These are phyloP conservation scores for Atractosteus spatula DNA, from an alignment of 2,113 vertebrate genomes.

Conservation along the genomic window DNA sequence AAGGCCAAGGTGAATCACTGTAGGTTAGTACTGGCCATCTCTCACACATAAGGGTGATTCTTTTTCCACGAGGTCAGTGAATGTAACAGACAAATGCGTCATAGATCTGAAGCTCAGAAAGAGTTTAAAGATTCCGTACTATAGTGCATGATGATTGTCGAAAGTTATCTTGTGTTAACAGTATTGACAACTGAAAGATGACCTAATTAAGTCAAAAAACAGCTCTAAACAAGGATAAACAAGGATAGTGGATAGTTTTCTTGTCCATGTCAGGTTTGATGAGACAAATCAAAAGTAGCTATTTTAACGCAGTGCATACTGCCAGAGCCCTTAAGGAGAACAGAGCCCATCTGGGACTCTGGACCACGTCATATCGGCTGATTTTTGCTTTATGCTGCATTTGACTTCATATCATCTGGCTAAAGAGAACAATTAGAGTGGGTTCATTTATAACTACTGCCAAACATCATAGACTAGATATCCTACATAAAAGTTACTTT, in stretches of 20 bases:
- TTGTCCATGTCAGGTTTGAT: slow-evolving; percentile 17
- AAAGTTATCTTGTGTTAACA: too few species aligned
- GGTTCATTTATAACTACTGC: slow-evolving; percentile 57
- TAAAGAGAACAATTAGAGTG: slow-evolving; percentile 67
- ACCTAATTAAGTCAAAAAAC: too few species aligned
- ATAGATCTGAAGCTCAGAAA: too few species aligned
- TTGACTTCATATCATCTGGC: slow-evolving; percentile 69
- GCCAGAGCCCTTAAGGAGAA: slow-evolving; percentile 11
- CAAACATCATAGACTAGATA: slow-evolving; percentile 52
- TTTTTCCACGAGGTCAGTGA: too few species aligned
- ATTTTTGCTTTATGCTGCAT: slow-evolving; percentile 51
- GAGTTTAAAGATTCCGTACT: too few species aligned
- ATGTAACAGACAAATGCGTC: too few species aligned
- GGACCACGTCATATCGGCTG: slow-evolving; percentile 55
- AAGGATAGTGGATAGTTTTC: not conserved
- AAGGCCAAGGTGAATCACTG: too few species aligned
- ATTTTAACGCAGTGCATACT: slow-evolving; percentile 18
- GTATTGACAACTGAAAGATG: too few species aligned
- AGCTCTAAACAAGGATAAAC: not conserved
- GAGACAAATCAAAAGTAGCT: slow-evolving; percentile 10
- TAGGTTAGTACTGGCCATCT: too few species aligned
- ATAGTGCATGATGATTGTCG: too few species aligned
- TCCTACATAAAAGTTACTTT: slow-evolving; percentile 42
- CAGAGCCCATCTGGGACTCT: slow-evolving; percentile 31
- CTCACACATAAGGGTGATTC: too few species aligned